Conservation (phyloP, 1,140 invertebrate species). For the Trichomalopsis sarcophagae region DNA sequence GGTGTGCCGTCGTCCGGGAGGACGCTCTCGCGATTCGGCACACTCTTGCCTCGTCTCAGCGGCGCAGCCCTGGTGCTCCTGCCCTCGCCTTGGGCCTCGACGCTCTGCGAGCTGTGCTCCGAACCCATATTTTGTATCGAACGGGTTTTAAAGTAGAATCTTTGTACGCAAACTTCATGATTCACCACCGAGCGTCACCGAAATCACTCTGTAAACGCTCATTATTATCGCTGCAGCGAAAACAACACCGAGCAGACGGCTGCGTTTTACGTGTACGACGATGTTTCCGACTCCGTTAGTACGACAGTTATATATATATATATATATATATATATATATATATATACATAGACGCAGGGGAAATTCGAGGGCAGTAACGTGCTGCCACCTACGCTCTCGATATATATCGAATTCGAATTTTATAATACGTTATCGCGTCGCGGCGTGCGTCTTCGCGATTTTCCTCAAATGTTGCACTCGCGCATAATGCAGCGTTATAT, state of each 20-base stretch:
- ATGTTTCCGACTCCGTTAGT: not conserved
- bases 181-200: not conserved
- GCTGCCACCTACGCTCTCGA: not conserved
- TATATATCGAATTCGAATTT: not conserved
- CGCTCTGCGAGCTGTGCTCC: slow-evolving; percentile 76
- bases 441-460: not conserved
- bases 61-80: slow-evolving; percentile 63
- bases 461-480: not conserved
- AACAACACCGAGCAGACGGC: not conserved
- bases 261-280: not conserved
- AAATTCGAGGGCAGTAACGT: not conserved
- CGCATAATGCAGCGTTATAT: too few species aligned
- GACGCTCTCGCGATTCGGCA: slow-evolving; percentile 73
- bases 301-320: not conserved
- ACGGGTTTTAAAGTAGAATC: not conserved
- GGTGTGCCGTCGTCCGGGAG: slow-evolving; percentile 76
- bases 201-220: too few species aligned
- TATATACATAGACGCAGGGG: not conserved
- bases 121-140: slow-evolving; percentile 76
- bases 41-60: slow-evolving; percentile 76
- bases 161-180: not conserved
- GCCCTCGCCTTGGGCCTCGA: slow-evolving; percentile 55
- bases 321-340: too few species aligned
- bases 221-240: not conserved
- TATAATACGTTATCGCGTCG: not conserved